phyloP scores from a whole-genome alignment of 2,113 vertebrate genomes.

The Macroglossus sobrinus region DNA sequence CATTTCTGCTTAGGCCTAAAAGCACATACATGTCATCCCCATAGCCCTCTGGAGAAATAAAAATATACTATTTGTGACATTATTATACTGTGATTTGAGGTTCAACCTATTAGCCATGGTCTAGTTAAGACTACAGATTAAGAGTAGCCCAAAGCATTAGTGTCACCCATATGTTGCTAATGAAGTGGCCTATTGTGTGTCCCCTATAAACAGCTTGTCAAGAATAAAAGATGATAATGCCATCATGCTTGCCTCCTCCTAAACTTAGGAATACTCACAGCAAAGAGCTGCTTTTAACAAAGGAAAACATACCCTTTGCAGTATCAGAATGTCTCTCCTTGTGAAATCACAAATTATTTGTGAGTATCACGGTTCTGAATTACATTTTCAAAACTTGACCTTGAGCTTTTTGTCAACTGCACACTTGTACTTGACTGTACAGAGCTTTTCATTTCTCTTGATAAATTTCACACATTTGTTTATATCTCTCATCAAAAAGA shows the following conservation, averaged over 20 bases:
- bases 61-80: not conserved
- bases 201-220: not conserved
- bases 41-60: not conserved
- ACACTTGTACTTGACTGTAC: not conserved
- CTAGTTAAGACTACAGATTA: not conserved
- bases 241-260: not conserved
- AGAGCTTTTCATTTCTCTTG: not conserved
- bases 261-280: not conserved
- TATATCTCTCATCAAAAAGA: conserved; percentile 10
- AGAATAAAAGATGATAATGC: not conserved
- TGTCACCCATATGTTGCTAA: no score
- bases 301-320: not conserved
- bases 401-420: not conserved
- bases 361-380: not conserved
- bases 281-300: not conserved
- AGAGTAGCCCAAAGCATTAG: not conserved
- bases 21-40: not conserved
- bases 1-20: not conserved
- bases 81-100: not conserved
- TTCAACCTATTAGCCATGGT: not conserved
- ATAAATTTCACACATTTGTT: not conserved
- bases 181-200: not conserved
- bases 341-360: not conserved
- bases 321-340: not conserved
- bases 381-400: conserved; percentile 14